Percentiles rank a stretch among this genome's conserved stretches.
Evolutionary conservation across 2,888 invertebrate species (phyloP).

Genomic region (Drosophila melanosoma): DNA sequence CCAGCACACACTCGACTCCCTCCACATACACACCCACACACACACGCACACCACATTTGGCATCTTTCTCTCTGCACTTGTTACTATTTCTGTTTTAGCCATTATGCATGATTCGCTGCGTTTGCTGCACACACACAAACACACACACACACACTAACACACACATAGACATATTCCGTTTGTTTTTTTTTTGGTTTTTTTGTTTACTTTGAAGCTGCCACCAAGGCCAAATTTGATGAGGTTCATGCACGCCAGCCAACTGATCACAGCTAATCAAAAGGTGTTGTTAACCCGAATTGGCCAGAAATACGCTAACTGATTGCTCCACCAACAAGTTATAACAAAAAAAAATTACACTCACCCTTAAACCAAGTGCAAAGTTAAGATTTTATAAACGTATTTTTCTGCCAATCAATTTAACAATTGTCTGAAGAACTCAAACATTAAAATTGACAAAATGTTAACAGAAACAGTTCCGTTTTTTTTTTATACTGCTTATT

Average conservation of each 20-base stretch:
- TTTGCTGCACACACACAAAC: not conserved
- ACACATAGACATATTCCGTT: not conserved
- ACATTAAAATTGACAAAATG: not conserved
- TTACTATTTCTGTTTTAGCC: slow-evolving; percentile 62
- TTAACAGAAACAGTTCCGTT: not conserved
- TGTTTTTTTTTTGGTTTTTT: slow-evolving; percentile 36
- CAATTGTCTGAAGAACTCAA: slow-evolving; percentile 9
- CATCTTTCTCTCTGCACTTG: slow-evolving; percentile 27
- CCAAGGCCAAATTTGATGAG: slow-evolving; percentile 65
- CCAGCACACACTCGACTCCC: not conserved
- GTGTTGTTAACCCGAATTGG: slow-evolving; percentile 25
- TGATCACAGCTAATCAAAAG: slow-evolving; percentile 20
- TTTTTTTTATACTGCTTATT: not conserved
- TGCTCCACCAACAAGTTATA: not conserved
- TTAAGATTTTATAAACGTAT: slow-evolving; percentile 43
- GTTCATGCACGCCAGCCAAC: slow-evolving; percentile 38
- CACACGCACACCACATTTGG: slow-evolving; percentile 17
- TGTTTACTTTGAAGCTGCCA: slow-evolving; percentile 23
- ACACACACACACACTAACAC: not conserved
- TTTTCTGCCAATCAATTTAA: slow-evolving; percentile 43
- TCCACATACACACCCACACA: not conserved
- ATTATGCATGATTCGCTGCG: slow-evolving; percentile 37
- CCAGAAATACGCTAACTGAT: slow-evolving; percentile 12
- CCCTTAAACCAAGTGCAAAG: slow-evolving; percentile 47
- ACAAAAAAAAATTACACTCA: slow-evolving; percentile 23